Evolutionary conservation across 2,888 invertebrate species (phyloP).

Genomic region (Leptothorax acervorum): DNA sequence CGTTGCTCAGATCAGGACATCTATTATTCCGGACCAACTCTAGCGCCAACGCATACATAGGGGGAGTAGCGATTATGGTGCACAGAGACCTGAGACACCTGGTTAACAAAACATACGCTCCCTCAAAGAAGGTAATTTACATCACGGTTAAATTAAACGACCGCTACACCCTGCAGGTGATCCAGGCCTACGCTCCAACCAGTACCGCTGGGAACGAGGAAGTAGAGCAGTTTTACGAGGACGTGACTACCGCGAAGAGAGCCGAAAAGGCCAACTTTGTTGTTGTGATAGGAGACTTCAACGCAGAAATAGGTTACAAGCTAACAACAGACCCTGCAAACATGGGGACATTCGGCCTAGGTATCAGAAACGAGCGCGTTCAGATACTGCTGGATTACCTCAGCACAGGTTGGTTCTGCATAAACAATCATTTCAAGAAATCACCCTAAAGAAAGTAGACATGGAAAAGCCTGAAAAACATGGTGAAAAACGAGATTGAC

Average conservation of each 20-base stretch:
- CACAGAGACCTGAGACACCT: background rate
- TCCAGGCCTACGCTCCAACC: background rate
- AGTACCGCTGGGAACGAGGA: background rate
- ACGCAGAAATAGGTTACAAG: background rate
- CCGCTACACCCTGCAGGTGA: background rate
- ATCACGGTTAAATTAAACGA: background rate
- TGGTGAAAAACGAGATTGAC: background rate
- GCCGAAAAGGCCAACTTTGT: background rate
- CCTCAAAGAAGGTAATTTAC: background rate
- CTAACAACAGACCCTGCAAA: background rate
- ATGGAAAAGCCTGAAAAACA: background rate
- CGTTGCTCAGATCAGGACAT: background rate
- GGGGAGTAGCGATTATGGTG: background rate
- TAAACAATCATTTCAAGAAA: background rate
- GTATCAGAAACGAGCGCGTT: background rate
- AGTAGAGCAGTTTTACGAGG: background rate
- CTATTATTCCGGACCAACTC: background rate
- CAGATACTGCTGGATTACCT: background rate
- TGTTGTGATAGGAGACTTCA: background rate
- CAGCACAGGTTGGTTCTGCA: background rate
- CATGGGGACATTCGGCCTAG: background rate
- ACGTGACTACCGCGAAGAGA: background rate
- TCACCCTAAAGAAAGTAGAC: background rate
- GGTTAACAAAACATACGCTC: background rate
- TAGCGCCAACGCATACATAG: background rate